phyloP scores from a whole-genome alignment of 1,140 invertebrate genomes.

The Aphaenogaster floridana region DNA sequence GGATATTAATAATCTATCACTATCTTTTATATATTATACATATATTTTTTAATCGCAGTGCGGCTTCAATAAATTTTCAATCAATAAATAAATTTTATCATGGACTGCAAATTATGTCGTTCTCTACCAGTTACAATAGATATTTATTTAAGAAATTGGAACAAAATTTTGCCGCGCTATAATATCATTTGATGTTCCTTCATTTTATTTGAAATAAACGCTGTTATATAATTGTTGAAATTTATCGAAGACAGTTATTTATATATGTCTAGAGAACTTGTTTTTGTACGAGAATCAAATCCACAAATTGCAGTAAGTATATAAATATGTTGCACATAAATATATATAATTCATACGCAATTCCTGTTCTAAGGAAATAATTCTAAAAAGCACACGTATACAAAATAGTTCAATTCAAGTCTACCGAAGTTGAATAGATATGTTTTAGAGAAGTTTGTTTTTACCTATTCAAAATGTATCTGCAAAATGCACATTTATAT shows the following conservation, averaged over 20 bases:
- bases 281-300: conserved; percentile 35
- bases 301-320: conserved; percentile 17
- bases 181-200: conserved; percentile 22
- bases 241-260: not conserved
- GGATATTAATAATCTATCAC: not conserved
- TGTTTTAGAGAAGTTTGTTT: conserved; percentile 40
- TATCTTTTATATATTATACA: conserved; percentile 30
- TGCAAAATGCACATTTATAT: conserved; percentile 43
- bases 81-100: conserved; percentile 11
- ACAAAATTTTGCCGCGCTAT: not conserved
- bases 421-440: conserved; percentile 28
- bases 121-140: not conserved
- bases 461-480: conserved; percentile 26
- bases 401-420: conserved; percentile 55
- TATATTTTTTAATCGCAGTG: conserved; percentile 11
- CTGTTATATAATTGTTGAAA: not conserved
- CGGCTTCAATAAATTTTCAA: conserved; percentile 3
- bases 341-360: conserved; percentile 25
- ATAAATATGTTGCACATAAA: conserved; percentile 39
- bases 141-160: conserved; percentile 9
- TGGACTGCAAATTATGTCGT: conserved; percentile 12
- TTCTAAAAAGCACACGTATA: conserved; percentile 34
- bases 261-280: not conserved
- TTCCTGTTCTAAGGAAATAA: conserved; percentile 7
- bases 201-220: not conserved